phyloP scores from a whole-genome alignment of 2,797 vertebrate species.

The Myotis findleyi region DNA sequence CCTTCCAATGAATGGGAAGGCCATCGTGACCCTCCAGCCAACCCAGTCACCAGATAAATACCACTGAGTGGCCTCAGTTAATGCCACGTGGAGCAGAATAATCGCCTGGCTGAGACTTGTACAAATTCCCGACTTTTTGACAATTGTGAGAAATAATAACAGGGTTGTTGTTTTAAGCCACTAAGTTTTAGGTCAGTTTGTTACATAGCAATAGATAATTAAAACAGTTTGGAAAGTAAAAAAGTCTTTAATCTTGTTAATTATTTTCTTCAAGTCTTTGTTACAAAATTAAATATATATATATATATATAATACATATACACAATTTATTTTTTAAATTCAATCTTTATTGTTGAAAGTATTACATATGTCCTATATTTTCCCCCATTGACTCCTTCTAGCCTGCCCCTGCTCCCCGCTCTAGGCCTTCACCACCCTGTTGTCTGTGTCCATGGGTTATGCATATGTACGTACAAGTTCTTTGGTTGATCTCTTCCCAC shows the following conservation, averaged over 20 bases:
- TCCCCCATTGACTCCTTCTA: too few species aligned
- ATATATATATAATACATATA: not conserved
- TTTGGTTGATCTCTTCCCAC: too few species aligned
- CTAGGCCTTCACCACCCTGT: too few species aligned
- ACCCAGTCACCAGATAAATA: not conserved
- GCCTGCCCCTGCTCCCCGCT: too few species aligned
- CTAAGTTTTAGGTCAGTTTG: not conserved
- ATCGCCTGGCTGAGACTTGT: not conserved
- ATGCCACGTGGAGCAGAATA: not conserved
- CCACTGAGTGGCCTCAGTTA: not conserved
- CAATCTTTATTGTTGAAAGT: too few species aligned
- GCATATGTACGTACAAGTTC: not conserved
- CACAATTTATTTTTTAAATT: too few species aligned
- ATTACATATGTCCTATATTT: too few species aligned
- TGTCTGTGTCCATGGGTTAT: too few species aligned
- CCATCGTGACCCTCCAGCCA: not conserved
- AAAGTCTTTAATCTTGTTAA: not conserved
- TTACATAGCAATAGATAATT: not conserved
- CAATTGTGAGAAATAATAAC: not conserved
- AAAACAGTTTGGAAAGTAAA: not conserved
- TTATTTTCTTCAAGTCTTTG: slow-evolving; percentile 7
- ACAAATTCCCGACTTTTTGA: not conserved
- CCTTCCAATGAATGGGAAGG: not conserved
- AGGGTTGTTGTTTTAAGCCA: not conserved
- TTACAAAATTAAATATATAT: not conserved